Evolutionary conservation across 2,888 invertebrate species (phyloP), one percentile per base, ranked within the genome.

Genomic region (Pherbina coryleti): DNA sequence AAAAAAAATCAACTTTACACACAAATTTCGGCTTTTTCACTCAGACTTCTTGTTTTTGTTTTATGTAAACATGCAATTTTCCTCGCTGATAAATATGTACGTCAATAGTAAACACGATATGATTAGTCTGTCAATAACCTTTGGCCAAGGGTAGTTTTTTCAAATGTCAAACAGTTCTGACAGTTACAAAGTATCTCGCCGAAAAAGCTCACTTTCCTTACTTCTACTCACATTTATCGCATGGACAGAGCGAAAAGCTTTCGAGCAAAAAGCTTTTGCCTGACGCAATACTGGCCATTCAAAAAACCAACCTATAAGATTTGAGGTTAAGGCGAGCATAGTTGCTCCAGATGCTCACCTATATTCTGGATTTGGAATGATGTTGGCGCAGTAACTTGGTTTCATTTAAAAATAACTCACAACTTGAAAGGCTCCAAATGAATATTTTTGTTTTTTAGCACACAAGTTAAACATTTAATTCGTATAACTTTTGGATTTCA

Each of bases 71-170:
- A 44, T 44, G 11, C 44, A 44, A 14, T 44, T 64, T 28, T 64
- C 31, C 64, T 14, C 17, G 28, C 17, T 22, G 19, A 11, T 25
- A 7, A 44, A 37, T 34, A 37, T 37, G 4, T 69, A 51, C 19
- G 8, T 49, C 7, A 51, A 22, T 14, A 49, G 69, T 51, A 69
- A 69, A 69, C 69, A 69, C 9, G 28, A 51, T 31, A 28, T 31
- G 11, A 51, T 44, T 44, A 37, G 70, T 81, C 80, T 79, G 81
- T 79, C 81, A 81, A 81, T 81, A 81, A 81, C 81, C 79, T 80
- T 71, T 81, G 79, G 60, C 73, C 62, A 73, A 73, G 62, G 60
- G 37, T 62, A 44, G 49, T 49, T 44, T 73, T 73, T 51, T 3
- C 49, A 25, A 71, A 28, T 71, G 78, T 78, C 78, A 78, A 78